A percentile compares a stretch with the other conserved stretches of the same genome.
phyloP scores from a whole-genome alignment of 2,888 invertebrate genomes.

The Octonoba sinensis region DNA sequence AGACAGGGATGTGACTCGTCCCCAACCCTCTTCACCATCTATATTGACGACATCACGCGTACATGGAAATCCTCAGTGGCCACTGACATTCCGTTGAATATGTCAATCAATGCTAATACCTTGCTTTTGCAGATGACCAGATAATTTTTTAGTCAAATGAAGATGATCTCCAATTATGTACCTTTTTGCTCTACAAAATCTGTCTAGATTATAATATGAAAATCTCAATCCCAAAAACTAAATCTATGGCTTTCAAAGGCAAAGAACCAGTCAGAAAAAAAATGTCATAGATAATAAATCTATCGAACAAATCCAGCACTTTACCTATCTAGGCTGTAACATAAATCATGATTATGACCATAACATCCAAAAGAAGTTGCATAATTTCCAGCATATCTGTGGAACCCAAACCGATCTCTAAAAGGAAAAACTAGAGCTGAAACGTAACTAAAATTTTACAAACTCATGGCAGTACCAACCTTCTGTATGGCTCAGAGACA shows the following conservation, averaged over 20 bases:
- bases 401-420: no score
- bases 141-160: not conserved
- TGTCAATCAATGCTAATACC: not conserved
- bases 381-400: no score
- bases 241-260: not conserved
- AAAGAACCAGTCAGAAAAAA: not conserved
- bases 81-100: not conserved
- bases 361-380: no score
- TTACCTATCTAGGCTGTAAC: no score
- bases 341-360: no score
- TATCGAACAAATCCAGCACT: no score
- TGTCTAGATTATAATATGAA: slow-evolving; percentile 2
- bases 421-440: no score
- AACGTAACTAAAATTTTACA: no score
- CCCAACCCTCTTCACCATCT: not conserved
- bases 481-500: no score
- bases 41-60: not conserved
- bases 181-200: not conserved
- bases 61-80: not conserved
- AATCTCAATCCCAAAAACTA: slow-evolving; percentile 7
- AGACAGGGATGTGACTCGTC: not conserved
- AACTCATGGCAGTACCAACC: no score
- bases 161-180: not conserved
- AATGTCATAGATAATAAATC: no score
- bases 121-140: slow-evolving; percentile 1